These are phyloP conservation scores for Grallaria varia DNA, from an alignment of 2,113 vertebrate species.

Conservation along the genomic window DNA sequence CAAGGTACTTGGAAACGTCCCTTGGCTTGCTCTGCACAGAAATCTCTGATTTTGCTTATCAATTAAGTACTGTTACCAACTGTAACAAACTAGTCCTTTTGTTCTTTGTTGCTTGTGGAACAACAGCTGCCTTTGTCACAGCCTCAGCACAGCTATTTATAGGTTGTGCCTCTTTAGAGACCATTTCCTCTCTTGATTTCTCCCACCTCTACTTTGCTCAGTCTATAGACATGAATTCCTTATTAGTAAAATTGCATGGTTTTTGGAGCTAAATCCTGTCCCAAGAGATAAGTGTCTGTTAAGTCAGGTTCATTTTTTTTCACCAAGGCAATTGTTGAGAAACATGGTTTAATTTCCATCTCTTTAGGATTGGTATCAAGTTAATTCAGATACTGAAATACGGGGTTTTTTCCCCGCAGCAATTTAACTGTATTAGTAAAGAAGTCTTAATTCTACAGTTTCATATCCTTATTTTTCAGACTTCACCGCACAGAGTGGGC, in stretches of 20 bases:
- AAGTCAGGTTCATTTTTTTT: background rate
- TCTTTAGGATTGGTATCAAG: background rate
- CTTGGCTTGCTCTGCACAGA: background rate
- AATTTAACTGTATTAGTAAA: background rate
- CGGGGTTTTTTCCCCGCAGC: background rate
- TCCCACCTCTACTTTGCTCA: background rate
- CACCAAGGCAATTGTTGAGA: background rate
- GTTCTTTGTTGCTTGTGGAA: conserved; percentile 52
- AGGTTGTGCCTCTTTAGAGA: conserved; percentile 19
- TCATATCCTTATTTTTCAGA: background rate
- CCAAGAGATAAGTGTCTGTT: background rate
- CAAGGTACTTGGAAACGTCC: background rate
- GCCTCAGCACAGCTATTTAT: conserved; percentile 55
- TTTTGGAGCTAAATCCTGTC: background rate
- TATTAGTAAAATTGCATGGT: background rate
- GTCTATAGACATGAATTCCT: background rate
- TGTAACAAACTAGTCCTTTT: conserved; percentile 44
- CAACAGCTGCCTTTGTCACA: conserved; percentile 50
- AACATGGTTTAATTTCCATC: background rate
- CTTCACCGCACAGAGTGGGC: background rate
- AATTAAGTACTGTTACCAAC: conserved; percentile 53
- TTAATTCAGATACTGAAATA: background rate
- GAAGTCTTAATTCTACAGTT: background rate
- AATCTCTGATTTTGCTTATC: conserved; percentile 31
- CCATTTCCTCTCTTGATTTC: conserved; percentile 35